Conservation (phyloP, 2,797 vertebrate genomes). For the Phrynocephalus forsythii region DNA sequence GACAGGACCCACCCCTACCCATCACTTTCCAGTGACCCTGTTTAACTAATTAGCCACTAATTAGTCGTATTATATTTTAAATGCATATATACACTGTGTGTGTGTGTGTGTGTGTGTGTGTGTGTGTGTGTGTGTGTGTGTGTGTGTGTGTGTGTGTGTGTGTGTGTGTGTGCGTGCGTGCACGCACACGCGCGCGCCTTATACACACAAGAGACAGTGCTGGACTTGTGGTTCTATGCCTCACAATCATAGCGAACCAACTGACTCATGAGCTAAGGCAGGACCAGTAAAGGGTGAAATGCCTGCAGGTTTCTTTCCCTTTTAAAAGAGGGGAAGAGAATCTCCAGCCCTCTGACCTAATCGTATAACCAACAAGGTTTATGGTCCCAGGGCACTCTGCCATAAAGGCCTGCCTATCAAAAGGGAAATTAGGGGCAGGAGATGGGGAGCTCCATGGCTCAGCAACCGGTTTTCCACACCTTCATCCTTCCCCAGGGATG, state of each 20-base stretch:
- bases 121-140: fast-evolving
- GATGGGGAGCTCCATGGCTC: not conserved
- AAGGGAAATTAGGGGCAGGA: not conserved
- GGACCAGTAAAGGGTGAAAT: not conserved
- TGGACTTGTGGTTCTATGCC: not conserved
- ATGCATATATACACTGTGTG: no score
- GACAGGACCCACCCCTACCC: not conserved
- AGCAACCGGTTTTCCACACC: not conserved
- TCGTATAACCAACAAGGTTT: not conserved
- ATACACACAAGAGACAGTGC: no score
- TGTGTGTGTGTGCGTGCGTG: no score
- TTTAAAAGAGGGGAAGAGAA: not conserved
- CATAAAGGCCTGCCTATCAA: not conserved
- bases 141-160: no score
- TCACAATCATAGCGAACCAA: not conserved
- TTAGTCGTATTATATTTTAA: not conserved
- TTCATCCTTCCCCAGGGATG: not conserved
- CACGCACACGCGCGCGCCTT: no score
- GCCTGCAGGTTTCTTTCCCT: not conserved
- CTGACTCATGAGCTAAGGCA: not conserved
- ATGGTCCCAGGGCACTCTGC: not conserved
- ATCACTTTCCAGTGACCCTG: not conserved
- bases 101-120: no score
- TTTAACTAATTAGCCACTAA: not conserved
- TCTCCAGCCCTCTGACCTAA: not conserved